Base-by-base conservation (phyloP, 2,797 vertebrate genomes). In the Melanotaenia parkinsoni region DNA sequence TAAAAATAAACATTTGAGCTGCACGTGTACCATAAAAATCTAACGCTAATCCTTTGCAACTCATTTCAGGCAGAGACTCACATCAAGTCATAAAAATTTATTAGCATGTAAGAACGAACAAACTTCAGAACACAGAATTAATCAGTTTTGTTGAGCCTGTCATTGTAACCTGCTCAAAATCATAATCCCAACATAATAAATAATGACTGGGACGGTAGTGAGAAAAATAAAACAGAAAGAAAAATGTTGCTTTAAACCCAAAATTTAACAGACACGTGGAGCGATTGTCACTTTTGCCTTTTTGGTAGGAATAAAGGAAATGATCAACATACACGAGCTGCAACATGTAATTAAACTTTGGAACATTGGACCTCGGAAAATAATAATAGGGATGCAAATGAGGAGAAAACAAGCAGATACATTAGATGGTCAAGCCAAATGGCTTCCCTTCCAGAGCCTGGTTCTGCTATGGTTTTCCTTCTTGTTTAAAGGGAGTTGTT, bases 321-420 rank as follows among this genome's bases (percentile, higher is more conserved):
- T 24, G n/a, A 3, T 24, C 24, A 35, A 54, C 22, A 54, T 67
- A 24, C 28, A 50, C 37, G 35, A 47, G 43, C 51, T 69, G 43
- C 20, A 47, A n/a, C 14, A 70, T 66, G 30, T 60, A 56, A 67
- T 67, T 70, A 58, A 66, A 56, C 35, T 12, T 32, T 13, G 11
- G 24, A 40, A 10, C 16, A 32, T 3, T 2, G 43, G 22, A 74
- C 35, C 11, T 56, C 58, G 13, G 59, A 35, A 62, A 70, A 61
- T 40, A 40, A 40, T 13, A 40, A 13, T 40, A 33, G 32, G 32
- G 38, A 78, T 74, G 58, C 38, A 72, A 72, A 77, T 61, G 33
- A 68, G 54, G 60, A 22, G 20, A 16, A 53, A 20, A 16, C n/a
- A 1, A 22, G 57, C 22, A 26, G 38, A 30, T 13, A n/a, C 26